A percentile compares a stretch with the other conserved stretches of the same genome.
phyloP scores from a whole-genome alignment of 2,113 vertebrate species.

The Paedocypris sp. region DNA sequence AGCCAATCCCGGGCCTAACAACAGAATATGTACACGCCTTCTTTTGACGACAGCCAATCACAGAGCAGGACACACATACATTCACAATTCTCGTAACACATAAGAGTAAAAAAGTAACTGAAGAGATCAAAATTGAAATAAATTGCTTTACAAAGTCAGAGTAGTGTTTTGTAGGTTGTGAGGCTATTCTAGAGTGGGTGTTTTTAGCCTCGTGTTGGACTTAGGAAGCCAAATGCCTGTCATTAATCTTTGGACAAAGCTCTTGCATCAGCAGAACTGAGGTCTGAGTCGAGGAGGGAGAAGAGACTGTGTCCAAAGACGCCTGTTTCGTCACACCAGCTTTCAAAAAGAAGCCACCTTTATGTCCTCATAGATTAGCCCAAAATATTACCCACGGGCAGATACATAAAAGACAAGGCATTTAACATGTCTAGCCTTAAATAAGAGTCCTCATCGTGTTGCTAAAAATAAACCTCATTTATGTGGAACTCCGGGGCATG shows the following conservation, averaged over 20 bases:
- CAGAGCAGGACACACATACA: too few species aligned
- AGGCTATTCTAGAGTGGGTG: slow-evolving; percentile 48
- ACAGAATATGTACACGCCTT: too few species aligned
- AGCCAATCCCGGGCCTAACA: too few species aligned
- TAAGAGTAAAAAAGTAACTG: too few species aligned
- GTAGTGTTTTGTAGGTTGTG: slow-evolving; percentile 30
- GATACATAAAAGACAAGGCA: slow-evolving; percentile 57
- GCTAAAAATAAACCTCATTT: slow-evolving; percentile 62
- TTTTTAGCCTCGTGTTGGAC: slow-evolving; percentile 50
- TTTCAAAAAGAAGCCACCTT: slow-evolving; percentile 22
- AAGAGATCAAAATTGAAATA: too few species aligned
- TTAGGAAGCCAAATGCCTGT: slow-evolving; percentile 46
- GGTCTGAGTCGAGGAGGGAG: slow-evolving; percentile 33
- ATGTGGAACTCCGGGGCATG: slow-evolving; percentile 51
- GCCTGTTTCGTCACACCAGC: neutral
- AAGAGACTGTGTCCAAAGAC: slow-evolving; percentile 40
- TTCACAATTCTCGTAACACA: too few species aligned
- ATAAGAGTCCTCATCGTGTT: slow-evolving; percentile 54
- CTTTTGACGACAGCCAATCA: too few species aligned
- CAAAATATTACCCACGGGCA: slow-evolving; percentile 46
- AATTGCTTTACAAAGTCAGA: slow-evolving; percentile 36
- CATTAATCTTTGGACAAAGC: slow-evolving; percentile 55
- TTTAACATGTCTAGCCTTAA: slow-evolving; percentile 58
- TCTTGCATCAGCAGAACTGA: slow-evolving; percentile 52
- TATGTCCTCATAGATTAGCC: slow-evolving; percentile 50